Evolutionary conservation across 2,888 invertebrate species (phyloP), one percentile per base, ranked within the genome.

Genomic region (Loripinus fragilis): DNA sequence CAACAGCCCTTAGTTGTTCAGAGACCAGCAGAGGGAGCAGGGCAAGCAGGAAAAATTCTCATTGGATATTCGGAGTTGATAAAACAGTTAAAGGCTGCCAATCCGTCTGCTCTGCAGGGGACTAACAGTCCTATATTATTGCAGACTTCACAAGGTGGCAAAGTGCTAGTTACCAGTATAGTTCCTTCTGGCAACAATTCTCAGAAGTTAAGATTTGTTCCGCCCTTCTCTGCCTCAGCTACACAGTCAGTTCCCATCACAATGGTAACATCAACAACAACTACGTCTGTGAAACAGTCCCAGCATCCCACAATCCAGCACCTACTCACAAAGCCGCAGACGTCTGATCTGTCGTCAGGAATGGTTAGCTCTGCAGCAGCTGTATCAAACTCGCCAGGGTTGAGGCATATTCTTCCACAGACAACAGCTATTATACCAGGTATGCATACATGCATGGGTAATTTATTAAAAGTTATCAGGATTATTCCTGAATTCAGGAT

Each of bases 281-380:
- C 33, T 12, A 12, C 30, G 3, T 60, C 60, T 12, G 20, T 60
- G 60, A 67, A n/a, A 45, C 67, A 67, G 20, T 35, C 66, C 42
- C 81, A 84, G 50, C 84, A 84, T 75, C 84, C 84, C 23, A 84
- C 81, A 20, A 84, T 84, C 33, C 84, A 81, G 67, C 76, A 74
- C 60, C 71, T 84, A 12, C 72, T 84, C 68, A 52, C 84, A 3
- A 67, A 45, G 42, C 42, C 67, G 7, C 60, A 60, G 33, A 20
- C 60, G 15, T 33, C 60, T 2, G 60, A 60, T 2, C 5, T 28
- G 20, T 33, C 33, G 8, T 60, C 60, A 3, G 30, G 8, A 1
- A 60, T 33, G 12, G 25, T 15, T 52, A n/a, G 5, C 20, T 52
- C 52, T 8, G 28, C 52, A 52, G 28, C 52, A 52, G 10, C 28